Evolutionary conservation across 2,888 invertebrate species (phyloP), one percentile per base, ranked within the genome.

Genomic region (Nephrotoma appendiculata): DNA sequence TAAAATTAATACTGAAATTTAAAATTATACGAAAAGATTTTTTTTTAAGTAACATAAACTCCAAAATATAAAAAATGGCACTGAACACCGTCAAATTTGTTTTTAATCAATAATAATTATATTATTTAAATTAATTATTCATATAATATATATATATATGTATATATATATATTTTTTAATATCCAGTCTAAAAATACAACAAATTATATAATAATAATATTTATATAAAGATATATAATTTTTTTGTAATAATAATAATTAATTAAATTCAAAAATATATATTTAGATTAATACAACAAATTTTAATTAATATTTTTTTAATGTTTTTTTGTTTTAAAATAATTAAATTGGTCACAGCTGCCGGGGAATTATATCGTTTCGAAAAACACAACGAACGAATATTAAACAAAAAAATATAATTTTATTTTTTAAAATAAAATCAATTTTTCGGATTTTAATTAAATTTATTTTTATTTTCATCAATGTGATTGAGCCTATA

Each of bases 401-500:
- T 11, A 31, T 71, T 71, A 71, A 31, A 71, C 71, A 71, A 71
- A 71, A 71, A 71, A 71, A 71, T 85, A 9, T 42, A 85, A 85
- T 85, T 85, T 85, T 85, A 85, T 43, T 42, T 85, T 42, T 85
- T 42, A 43, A 6, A 41, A 85, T 86, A 86, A 44, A 86, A 86
- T 86, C 45, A 86, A 86, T 44, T 44, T 86, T 86, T 45, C 31
- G 12, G 45, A 15, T 84, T 84, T 84, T 84, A 42, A 71, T 71
- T 71, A 71, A 71, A 71, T 71, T 71, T 71, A 71, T 71, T 42
- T 42, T 84, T 84, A 85, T 85, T 85, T 85, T 85, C 85, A 44
- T 85, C 85, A 85, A 85, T 44, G 85, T 85, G 85, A 85, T 85
- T 85, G 85, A 85, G 85, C 85, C 85, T 85, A 85, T 84, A 84